Percentiles rank a stretch among this genome's conserved stretches.
Evolutionary conservation across 2,888 invertebrate species (phyloP).

Genomic region (Andrena marginata): DNA sequence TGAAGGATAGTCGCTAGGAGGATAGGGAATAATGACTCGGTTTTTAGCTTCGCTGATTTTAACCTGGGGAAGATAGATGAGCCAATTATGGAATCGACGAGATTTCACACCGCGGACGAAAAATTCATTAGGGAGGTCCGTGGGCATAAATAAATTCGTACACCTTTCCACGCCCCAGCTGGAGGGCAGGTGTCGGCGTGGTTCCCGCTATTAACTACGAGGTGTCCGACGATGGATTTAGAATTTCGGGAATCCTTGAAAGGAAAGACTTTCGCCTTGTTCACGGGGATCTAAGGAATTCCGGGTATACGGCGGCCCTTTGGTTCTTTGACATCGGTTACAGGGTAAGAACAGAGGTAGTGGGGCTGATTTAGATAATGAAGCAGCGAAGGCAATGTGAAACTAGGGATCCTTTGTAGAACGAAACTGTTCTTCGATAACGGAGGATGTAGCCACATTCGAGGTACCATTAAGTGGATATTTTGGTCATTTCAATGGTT

Average conservation of each 20-base stretch:
- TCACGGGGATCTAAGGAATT: conserved; percentile 54
- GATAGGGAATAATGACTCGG: conserved; percentile 51
- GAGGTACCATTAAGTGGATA: not conserved
- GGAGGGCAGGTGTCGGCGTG: conserved; percentile 71
- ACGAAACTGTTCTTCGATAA: conserved; percentile 47
- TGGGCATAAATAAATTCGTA: conserved; percentile 76
- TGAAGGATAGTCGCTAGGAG: conserved; percentile 44
- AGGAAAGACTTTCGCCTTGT: conserved; percentile 53
- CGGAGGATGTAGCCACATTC: not conserved
- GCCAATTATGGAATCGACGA: conserved; percentile 81
- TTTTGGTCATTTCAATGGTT: too few relatives aligned
- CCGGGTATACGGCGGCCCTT: conserved; percentile 24
- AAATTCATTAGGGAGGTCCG: conserved; percentile 79
- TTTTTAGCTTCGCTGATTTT: conserved; percentile 63
- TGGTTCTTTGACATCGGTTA: conserved; percentile 53
- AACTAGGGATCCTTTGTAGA: conserved; percentile 4
- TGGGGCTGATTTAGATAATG: conserved; percentile 50
- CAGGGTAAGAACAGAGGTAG: conserved; percentile 34
- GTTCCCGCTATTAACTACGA: conserved; percentile 24
- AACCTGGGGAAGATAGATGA: conserved; percentile 71
- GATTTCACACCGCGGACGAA: conserved; percentile 78
- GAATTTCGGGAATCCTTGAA: conserved; percentile 51
- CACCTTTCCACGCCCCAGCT: conserved; percentile 69
- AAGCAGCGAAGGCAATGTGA: conserved; percentile 33
- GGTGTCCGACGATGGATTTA: conserved; percentile 50